phyloP scores from a whole-genome alignment of 1,140 invertebrate genomes.

The Lanistes nyassanus region DNA sequence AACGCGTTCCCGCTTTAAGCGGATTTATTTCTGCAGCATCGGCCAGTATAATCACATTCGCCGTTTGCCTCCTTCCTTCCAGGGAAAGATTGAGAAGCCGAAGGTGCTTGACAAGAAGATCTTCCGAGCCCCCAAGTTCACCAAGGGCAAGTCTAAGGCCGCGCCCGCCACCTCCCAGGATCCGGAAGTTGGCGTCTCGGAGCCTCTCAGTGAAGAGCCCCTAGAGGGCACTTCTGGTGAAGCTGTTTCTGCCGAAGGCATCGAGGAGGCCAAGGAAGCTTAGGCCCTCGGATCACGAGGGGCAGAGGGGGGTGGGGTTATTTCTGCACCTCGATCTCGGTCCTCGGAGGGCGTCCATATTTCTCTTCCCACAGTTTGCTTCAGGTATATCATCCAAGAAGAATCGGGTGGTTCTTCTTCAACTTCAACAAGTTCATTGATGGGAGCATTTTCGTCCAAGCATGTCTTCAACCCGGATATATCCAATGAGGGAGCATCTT shows the following conservation, averaged over 20 bases:
- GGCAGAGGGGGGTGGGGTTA: too few relatives aligned
- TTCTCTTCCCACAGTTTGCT: background rate
- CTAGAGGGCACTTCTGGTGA: constrained; percentile 21
- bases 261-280: constrained; percentile 15
- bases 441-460: background rate
- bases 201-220: constrained; percentile 25
- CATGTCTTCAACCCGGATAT: background rate
- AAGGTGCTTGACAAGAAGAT: constrained; percentile 32
- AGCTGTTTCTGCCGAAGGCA: constrained; percentile 11
- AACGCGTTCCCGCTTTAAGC: too few relatives aligned
- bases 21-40: background rate
- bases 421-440: background rate
- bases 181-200: constrained; percentile 30
- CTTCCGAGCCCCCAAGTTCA: constrained; percentile 32
- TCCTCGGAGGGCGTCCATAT: background rate
- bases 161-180: constrained; percentile 16
- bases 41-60: background rate
- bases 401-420: background rate
- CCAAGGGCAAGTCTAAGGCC: constrained; percentile 29
- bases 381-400: background rate
- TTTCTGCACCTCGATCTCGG: background rate
- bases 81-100: constrained; percentile 35
- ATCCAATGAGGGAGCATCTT: too few relatives aligned
- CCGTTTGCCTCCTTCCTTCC: background rate
- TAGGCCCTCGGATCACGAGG: background rate